These are phyloP conservation scores for Polypedilum pembai DNA, from an alignment of 1,140 invertebrate species.

Conservation along the genomic window DNA sequence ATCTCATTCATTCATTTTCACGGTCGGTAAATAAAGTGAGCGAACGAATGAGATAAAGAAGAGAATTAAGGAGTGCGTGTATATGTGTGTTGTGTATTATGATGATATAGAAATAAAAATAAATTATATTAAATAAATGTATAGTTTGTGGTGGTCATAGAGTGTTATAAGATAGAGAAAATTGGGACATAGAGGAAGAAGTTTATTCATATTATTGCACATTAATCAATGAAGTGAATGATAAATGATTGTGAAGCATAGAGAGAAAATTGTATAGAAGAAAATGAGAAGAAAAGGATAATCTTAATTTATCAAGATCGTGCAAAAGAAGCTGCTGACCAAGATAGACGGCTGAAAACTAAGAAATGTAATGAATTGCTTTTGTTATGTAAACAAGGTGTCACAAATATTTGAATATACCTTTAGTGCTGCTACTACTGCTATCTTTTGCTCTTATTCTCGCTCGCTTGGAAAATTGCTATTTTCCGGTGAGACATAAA, in stretches of 20 bases:
- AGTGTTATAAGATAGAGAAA: not conserved
- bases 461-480: constrained; percentile 25
- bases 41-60: not conserved
- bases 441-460: not conserved
- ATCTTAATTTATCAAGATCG: not conserved
- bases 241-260: not conserved
- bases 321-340: not conserved
- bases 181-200: not conserved
- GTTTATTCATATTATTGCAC: not conserved
- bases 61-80: not conserved
- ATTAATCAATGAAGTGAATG: constrained; percentile 13
- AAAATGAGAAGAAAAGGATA: constrained; percentile 11
- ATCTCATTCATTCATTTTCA: not conserved
- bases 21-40: not conserved
- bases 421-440: no score
- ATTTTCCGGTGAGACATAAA: constrained; percentile 27
- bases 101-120: not conserved
- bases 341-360: constrained; percentile 2
- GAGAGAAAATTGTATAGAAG: not conserved
- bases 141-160: not conserved
- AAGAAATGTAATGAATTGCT: not conserved
- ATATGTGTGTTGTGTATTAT: not conserved
- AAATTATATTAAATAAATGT: not conserved
- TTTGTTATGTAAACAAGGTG: constrained; percentile 18
- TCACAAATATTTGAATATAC: constrained; percentile 14